Evolutionary conservation across 2,797 vertebrate genomes (phyloP), one percentile per base, ranked within the genome.

Genomic region (Mus minutoides): DNA sequence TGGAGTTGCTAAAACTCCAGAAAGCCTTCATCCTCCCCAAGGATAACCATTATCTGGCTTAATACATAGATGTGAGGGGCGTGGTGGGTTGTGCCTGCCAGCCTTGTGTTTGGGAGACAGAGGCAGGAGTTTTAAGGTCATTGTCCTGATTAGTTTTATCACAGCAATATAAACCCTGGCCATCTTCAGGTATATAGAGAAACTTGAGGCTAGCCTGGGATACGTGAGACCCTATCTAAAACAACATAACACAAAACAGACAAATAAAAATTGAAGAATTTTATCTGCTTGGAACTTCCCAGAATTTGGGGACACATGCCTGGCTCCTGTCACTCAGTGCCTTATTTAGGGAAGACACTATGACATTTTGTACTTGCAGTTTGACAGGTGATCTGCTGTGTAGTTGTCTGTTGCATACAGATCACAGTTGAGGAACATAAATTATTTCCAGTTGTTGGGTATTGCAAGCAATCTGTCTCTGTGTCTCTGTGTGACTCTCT

Each of bases 21-120:
- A 92, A 90, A 58, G 34, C 34, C 64, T 22, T 19, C 49, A 19
- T 16, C 40, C 9, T 71, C 31, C 58, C 67, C 83, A 76, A 78
- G 49, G 22, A 22, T 94, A 92, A 88, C 76, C 37, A 62, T 84
- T 87, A 84, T 14, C 21, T 62, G 79, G 69, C 78, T 96, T 43
- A 77, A 84, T 88, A 31, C 34, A 54, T 21, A 75, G 56, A 34
- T 43, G 12, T 24, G 49, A 31, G 5, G 31, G 77, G 77, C 8
- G 9, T 54, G 31, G 77, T 21, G 77, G 43, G 46, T 10, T 10
- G 26, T 14, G 21, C 37, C 43, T 75, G 22, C 24, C 73, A 13
- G 10, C 73, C 73, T 2, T 4, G 40, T 11, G 37, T n/a, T 75
- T 43, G 73, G 40, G 73, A 77, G 75, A 49, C 3, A 2, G 75